Percentiles rank a stretch among this genome's conserved stretches.
Evolutionary conservation across 2,797 vertebrate genomes (phyloP).

Genomic region (Hypotaenidia okinawae): DNA sequence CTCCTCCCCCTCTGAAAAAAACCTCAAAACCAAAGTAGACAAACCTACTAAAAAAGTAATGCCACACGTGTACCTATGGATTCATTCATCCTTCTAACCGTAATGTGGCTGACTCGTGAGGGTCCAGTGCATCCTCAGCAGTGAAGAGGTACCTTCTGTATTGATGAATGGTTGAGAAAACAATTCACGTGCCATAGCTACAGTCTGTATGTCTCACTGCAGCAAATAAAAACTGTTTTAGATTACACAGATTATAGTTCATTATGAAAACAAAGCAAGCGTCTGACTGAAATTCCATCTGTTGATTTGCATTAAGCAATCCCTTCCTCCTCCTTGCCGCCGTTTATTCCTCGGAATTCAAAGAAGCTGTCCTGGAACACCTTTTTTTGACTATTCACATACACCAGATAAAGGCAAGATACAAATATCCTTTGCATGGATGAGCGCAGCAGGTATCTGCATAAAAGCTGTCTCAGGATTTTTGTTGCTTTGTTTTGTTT

Average conservation of each 20-base stretch:
- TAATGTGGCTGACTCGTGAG: not conserved
- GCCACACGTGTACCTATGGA: accelerated
- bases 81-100: not conserved
- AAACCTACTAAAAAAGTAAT: not conserved
- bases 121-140: not conserved
- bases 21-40: not conserved
- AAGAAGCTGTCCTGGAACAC: not conserved
- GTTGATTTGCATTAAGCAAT: constrained; percentile 38
- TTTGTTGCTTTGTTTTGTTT: not conserved
- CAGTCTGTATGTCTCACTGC: not conserved
- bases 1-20: too few species aligned
- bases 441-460: not conserved
- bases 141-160: not conserved
- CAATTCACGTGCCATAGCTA: not conserved
- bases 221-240: constrained; percentile 49
- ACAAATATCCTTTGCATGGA: not conserved
- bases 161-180: not conserved
- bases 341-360: constrained; percentile 22
- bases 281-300: constrained; percentile 45
- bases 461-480: not conserved
- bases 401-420: not conserved
- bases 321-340: not conserved
- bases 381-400: not conserved
- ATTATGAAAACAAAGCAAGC: constrained; percentile 55
- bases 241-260: constrained; percentile 40